phyloP scores from a whole-genome alignment of 1,140 invertebrate species.

The Stratiolaelaps scimitus region DNA sequence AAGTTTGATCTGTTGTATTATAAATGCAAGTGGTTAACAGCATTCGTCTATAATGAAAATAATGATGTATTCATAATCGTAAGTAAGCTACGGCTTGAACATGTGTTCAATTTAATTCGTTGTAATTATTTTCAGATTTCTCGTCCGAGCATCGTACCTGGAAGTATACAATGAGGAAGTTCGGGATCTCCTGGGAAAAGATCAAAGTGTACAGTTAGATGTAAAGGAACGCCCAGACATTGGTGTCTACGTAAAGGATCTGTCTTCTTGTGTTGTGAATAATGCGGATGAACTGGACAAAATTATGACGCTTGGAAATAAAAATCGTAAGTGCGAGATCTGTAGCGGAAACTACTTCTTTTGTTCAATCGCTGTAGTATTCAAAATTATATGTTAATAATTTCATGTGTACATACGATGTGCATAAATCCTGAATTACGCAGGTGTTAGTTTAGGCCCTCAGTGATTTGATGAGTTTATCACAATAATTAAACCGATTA shows the following conservation, averaged over 20 bases:
- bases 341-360: background rate
- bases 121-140: slow-evolving; percentile 49
- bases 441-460: too few species aligned
- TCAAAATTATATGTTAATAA: background rate
- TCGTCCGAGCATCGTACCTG: slow-evolving; percentile 61
- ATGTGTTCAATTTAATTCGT: too few species aligned
- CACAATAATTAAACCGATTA: too few species aligned
- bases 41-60: too few species aligned
- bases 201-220: slow-evolving; percentile 48
- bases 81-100: too few species aligned
- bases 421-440: too few species aligned
- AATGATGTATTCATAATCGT: too few species aligned
- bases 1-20: too few species aligned
- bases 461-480: too few species aligned
- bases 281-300: slow-evolving; percentile 66
- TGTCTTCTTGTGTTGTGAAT: slow-evolving; percentile 60
- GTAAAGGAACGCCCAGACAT: slow-evolving; percentile 64
- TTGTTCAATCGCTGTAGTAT: slow-evolving; percentile 4
- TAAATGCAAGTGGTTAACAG: too few species aligned
- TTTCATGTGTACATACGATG: too few species aligned
- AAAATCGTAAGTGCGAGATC: slow-evolving; percentile 50
- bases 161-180: slow-evolving; percentile 74
- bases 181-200: slow-evolving; percentile 55
- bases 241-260: slow-evolving; percentile 67
- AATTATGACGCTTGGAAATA: slow-evolving; percentile 67